These are phyloP conservation scores for Synanthedon vespiformis DNA, from an alignment of 2,888 invertebrate genomes.

Conservation along the genomic window DNA sequence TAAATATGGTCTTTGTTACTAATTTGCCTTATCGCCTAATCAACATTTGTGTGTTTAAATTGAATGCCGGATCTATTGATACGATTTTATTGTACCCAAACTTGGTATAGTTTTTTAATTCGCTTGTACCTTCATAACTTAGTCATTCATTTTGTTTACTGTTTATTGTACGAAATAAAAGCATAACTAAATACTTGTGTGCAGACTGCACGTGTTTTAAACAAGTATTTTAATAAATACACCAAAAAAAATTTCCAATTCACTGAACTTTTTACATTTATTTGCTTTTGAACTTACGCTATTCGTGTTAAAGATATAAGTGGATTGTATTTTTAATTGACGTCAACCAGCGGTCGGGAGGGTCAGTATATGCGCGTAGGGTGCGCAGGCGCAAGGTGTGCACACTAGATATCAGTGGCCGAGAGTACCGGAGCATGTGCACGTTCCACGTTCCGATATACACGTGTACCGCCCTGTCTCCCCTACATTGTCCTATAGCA, in stretches of 20 bases:
- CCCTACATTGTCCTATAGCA: slow-evolving; percentile 24
- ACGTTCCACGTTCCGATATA: slow-evolving; percentile 51
- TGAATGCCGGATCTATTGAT: too few species aligned
- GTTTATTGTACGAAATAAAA: too few species aligned
- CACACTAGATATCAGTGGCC: slow-evolving; percentile 51
- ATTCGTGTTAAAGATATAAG: background rate
- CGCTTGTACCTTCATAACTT: too few species aligned
- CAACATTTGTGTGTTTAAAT: too few species aligned
- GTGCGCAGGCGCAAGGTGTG: slow-evolving; percentile 61
- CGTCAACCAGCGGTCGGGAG: slow-evolving; percentile 25
- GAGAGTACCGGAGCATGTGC: slow-evolving; percentile 39
- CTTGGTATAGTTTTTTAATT: too few species aligned
- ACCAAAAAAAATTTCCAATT: background rate
- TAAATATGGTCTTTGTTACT: too few species aligned
- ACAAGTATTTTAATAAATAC: too few species aligned
- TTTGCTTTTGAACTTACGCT: slow-evolving; percentile 2
- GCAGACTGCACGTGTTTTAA: too few species aligned
- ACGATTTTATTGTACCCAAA: too few species aligned
- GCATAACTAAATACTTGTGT: too few species aligned
- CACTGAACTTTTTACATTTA: background rate
- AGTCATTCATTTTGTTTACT: too few species aligned
- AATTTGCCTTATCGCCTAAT: too few species aligned
- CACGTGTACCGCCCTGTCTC: slow-evolving; percentile 36
- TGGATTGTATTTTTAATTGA: background rate
- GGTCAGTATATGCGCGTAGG: slow-evolving; percentile 42